A percentile compares a stretch with the other conserved stretches of the same genome.
These are phyloP conservation scores for Lycaon pictus DNA, from an alignment of 2,113 vertebrate species.

Conservation along the genomic window DNA sequence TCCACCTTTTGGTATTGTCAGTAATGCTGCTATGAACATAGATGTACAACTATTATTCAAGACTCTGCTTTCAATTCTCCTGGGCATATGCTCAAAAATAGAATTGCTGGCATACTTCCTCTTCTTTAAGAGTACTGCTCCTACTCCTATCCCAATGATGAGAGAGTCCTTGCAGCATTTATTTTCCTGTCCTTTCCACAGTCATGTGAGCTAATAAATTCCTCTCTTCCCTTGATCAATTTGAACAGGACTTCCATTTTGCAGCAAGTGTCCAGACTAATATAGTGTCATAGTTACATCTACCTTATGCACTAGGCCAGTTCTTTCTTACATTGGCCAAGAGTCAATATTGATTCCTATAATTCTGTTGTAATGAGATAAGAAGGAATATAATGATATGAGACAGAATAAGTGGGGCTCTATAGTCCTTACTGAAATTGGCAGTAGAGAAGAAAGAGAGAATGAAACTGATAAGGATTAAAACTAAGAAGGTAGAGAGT, in stretches of 20 bases:
- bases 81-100: neutral
- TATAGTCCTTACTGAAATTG: neutral
- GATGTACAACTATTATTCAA: neutral
- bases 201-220: neutral
- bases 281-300: neutral
- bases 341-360: neutral
- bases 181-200: neutral
- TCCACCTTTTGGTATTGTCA: neutral
- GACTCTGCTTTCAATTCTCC: neutral
- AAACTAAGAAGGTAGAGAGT: neutral
- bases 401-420: neutral
- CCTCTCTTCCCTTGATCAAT: neutral
- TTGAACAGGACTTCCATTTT: neutral
- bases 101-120: neutral
- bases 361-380: neutral
- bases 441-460: neutral
- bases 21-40: neutral
- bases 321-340: neutral
- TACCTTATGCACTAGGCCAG: neutral
- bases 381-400: neutral
- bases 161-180: neutral
- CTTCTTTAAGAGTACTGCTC: neutral
- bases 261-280: neutral
- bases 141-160: neutral
- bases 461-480: neutral